phyloP scores from a whole-genome alignment of 2,888 invertebrate genomes.

The Folsomia manolachei region DNA sequence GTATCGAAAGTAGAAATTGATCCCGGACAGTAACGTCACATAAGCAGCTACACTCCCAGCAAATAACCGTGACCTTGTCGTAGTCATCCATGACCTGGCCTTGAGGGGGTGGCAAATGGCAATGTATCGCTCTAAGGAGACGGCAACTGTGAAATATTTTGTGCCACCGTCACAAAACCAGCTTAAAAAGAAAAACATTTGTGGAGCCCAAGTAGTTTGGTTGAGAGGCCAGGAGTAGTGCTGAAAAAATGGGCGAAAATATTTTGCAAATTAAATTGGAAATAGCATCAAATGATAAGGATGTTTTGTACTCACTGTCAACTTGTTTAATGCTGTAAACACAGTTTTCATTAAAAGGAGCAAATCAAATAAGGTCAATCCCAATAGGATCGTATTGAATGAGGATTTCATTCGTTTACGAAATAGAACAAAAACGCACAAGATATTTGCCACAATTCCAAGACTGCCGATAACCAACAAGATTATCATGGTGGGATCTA shows the following conservation, averaged over 20 bases:
- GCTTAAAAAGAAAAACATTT: not conserved
- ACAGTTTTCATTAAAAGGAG: constrained; percentile 11
- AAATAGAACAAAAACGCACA: not conserved
- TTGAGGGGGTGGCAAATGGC: constrained; percentile 16
- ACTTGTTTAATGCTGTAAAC: constrained; percentile 1
- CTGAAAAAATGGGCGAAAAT: not conserved
- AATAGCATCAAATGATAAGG: not conserved
- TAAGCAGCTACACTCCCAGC: not conserved
- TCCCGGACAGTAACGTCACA: not conserved
- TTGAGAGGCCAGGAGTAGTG: not conserved
- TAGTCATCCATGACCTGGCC: not conserved
- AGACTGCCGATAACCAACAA: not conserved
- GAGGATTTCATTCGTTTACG: not conserved
- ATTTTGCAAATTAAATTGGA: not conserved
- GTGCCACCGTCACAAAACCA: not conserved
- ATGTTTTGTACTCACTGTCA: not conserved
- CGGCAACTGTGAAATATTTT: constrained; percentile 21
- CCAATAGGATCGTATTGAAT: not conserved
- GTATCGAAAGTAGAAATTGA: not conserved
- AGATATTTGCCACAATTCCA: not conserved
- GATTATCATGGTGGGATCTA: not conserved
- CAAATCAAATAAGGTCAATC: not conserved
- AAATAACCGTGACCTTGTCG: not conserved
- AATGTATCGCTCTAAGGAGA: constrained; percentile 23
- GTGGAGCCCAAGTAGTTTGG: not conserved